Percentiles rank a stretch among this genome's conserved stretches.
Evolutionary conservation across 1,140 invertebrate genomes (phyloP).

Genomic region (Babylonia areolata): DNA sequence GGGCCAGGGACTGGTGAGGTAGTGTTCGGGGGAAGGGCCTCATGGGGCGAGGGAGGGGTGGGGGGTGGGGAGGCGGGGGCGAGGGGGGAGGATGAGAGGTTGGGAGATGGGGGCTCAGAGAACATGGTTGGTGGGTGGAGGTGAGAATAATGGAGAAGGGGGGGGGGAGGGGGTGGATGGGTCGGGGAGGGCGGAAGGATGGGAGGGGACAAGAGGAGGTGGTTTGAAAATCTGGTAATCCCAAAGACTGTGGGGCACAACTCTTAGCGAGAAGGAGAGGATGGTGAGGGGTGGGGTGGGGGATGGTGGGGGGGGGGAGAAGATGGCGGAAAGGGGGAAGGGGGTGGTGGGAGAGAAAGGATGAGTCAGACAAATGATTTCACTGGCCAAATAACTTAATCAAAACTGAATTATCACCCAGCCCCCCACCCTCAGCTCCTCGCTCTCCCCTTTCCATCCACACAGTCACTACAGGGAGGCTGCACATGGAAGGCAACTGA

Average conservation of each 20-base stretch:
- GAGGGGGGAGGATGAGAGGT: background rate
- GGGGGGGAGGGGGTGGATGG: background rate
- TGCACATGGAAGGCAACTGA: background rate
- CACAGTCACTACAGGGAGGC: background rate
- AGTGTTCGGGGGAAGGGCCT: background rate
- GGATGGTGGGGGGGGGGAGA: background rate
- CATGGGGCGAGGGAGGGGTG: background rate
- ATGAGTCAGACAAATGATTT: conserved; percentile 42
- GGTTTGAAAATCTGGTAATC: background rate
- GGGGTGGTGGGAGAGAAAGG: background rate
- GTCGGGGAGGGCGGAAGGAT: background rate
- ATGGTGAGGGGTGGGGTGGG: background rate
- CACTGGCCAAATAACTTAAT: conserved; percentile 42
- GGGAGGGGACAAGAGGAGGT: background rate
- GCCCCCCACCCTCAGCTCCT: background rate
- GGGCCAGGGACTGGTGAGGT: background rate
- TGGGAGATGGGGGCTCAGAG: conserved; percentile 13
- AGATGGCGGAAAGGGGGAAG: background rate
- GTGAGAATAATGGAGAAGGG: background rate
- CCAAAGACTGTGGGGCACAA: background rate
- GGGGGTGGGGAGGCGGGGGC: background rate
- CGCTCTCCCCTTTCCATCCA: too few relatives aligned
- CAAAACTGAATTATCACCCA: conserved; percentile 41
- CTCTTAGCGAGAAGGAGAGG: background rate
- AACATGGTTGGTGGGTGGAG: background rate